Base-by-base conservation (phyloP, 2,888 invertebrate genomes). In the Lasioglossum oenotherae region DNA sequence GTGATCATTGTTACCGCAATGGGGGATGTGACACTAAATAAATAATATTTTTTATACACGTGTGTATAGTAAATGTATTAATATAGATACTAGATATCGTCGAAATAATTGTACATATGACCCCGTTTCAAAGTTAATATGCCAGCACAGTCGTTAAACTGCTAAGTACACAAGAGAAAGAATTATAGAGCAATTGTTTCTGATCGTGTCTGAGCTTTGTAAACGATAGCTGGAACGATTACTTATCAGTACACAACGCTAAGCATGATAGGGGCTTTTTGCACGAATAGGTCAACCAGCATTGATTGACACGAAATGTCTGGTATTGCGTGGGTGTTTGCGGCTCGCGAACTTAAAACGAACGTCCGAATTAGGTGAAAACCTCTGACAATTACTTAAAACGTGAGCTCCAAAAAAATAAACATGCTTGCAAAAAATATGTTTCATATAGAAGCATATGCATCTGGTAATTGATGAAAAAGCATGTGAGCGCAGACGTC, bases 241-340 rank as follows among this genome's bases (percentile, higher is more conserved):
- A 67, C 67, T 35, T 67, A 67, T 67, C 67, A 35, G 31, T 31
- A 35, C 16, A 67, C 19, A 67, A 35, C 19, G 5, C 31, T 16
- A 31, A 67, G 35, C 35, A 14, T 67, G 67, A 67, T 67, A 67
- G 27, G 31, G 8, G 67, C 67, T 67, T 67, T 67, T 35, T 8
- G 19, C 67, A 67, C 67, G 67, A 67, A 67, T 8, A 67, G 67
- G 67, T 35, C 67, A 67, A 67, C 35, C 19, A 35, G 35, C 67
- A 67, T 67, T 35, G 67, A 67, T 67, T 67, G 67, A 67, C 67
- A 67, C 35, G 31, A 35, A 67, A 67, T 67, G 35, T 67, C 10
- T 19, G 35, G 19, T 23, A 27, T 60, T 14, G 60, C 60, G 60
- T 27, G 60, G 2, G 0, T 60, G 5, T 27, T 14, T 31, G 27